Evolutionary conservation across 2,888 invertebrate species (phyloP), one percentile per base, ranked within the genome.

Genomic region (Coelinius sp.): DNA sequence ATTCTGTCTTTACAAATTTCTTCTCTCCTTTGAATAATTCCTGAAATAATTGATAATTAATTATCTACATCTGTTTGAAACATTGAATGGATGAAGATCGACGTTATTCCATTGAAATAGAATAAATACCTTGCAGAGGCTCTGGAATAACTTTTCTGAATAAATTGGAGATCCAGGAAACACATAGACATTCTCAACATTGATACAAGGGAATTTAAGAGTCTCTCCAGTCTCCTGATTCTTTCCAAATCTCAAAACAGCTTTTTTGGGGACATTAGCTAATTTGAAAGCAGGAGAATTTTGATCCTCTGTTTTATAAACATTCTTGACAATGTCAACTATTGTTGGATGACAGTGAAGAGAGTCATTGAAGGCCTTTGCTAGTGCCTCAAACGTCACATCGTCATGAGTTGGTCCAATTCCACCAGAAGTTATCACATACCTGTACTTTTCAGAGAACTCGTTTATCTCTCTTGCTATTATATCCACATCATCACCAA

Each of bases 381-480:
- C 90, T n/a, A 91, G 89, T 70, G 88, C 93, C 89, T 92, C 91
- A 87, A 92, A 94, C 0, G 94, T 94, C 79, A 93, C 89, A 85
- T 94, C 94, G 87, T 94, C 94, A 84, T 94, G 94, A 14, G 94
- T 94, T 0, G 94, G 94, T 12, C 94, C 94, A 74, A 94, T 92
- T 35, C 94, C 94, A 20, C 94, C 94, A 0, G 93, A 91, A 0
- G 94, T 94, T 70, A 94, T 89, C 7, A 94, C 94, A 86, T 92
- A 91, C 53, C 91, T 90, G 82, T 88, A 94, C 66, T 82, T 86
- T 1, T 85, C 80, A 2, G 93, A 92, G 82, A 93, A 93, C 44
- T 86, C 76, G 62, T 85, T 84, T 2, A 94, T 91, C 88, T 94
- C 93, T 24, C 89, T 82, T 3, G 92, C 90, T 71, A 95, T 94